phyloP scores from a whole-genome alignment of 2,113 vertebrate genomes.

The Oryctolagus cuniculus region DNA sequence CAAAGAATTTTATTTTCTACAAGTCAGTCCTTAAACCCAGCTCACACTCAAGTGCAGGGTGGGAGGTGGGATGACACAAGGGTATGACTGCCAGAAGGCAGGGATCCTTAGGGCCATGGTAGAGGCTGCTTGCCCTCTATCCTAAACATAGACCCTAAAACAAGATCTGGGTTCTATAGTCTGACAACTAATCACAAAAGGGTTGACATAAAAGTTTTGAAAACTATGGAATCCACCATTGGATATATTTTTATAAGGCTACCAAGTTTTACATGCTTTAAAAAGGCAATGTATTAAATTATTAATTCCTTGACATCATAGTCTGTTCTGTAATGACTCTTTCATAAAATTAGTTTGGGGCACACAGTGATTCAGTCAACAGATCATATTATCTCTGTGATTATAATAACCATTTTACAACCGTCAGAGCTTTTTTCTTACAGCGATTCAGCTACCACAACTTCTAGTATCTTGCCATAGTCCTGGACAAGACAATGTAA shows the following conservation, averaged over 20 bases:
- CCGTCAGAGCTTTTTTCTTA: neutral
- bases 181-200: neutral
- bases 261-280: neutral
- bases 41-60: neutral
- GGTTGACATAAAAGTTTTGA: neutral
- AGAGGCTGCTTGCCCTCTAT: neutral
- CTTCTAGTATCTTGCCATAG: neutral
- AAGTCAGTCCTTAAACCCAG: neutral
- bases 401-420: neutral
- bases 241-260: neutral
- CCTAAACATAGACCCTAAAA: neutral
- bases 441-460: neutral
- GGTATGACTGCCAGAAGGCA: neutral
- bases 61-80: neutral
- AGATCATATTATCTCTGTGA: neutral
- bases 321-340: conserved; percentile 17
- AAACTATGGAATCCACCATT: neutral
- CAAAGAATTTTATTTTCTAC: neutral
- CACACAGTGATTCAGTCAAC: neutral
- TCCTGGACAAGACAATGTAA: neutral
- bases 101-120: fast-evolving
- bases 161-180: neutral
- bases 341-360: neutral
- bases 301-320: neutral
- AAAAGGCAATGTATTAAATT: neutral